These are phyloP conservation scores for Perdix hodgsoniae DNA, from an alignment of 2,797 vertebrate genomes.

Conservation along the genomic window DNA sequence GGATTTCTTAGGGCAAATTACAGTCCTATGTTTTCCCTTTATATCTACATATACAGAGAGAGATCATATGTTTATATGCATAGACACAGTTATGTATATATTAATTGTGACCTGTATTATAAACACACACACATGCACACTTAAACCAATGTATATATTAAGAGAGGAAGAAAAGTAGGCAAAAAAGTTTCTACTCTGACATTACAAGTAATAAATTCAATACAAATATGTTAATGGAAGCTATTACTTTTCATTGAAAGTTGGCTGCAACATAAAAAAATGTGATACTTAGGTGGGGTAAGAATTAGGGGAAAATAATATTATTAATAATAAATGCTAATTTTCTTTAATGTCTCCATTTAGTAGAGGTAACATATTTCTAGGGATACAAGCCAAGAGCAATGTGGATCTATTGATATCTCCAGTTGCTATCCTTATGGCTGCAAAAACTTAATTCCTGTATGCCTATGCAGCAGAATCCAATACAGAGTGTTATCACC, in stretches of 20 bases:
- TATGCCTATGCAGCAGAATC: neutral
- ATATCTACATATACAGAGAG: neutral
- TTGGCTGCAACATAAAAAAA: neutral
- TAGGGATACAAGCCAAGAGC: neutral
- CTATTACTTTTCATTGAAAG: neutral
- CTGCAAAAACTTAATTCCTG: constrained; percentile 27
- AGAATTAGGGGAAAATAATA: neutral
- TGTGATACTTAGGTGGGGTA: neutral
- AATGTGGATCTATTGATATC: neutral
- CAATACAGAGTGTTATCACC: neutral
- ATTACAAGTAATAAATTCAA: neutral
- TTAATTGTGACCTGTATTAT: neutral
- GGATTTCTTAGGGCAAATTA: neutral
- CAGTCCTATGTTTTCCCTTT: neutral
- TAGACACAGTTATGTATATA: neutral
- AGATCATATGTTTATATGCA: neutral
- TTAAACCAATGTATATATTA: neutral
- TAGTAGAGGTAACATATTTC: neutral
- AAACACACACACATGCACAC: neutral
- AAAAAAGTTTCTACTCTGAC: neutral
- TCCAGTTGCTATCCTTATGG: neutral
- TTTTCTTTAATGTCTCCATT: neutral
- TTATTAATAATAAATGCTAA: neutral
- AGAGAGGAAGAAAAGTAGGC: neutral
- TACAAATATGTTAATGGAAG: neutral